Evolutionary conservation across 2,888 invertebrate species (phyloP), one percentile per base, ranked within the genome.

Genomic region (Euzophera pinguis): DNA sequence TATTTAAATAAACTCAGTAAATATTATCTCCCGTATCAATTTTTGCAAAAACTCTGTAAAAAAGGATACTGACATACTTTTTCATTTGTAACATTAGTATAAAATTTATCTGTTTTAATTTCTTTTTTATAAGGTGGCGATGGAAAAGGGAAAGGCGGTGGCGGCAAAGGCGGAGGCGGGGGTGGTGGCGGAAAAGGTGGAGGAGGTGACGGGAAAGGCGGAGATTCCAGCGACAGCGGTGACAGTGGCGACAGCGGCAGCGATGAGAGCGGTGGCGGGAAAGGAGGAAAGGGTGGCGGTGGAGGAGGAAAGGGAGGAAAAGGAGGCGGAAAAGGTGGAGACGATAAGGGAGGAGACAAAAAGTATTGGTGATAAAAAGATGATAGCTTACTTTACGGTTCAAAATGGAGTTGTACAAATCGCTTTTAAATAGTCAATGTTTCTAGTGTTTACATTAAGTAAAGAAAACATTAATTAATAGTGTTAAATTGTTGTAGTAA

Each of bases 291-390:
- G 3, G 50, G 57, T n/a, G 55, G 57, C 29, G 57, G 56, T 7
- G 54, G 53, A 6, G 52, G 54, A 8, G 50, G 50, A 13, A 50
- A 53, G 3, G 53, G 50, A 27, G 58, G 55, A 49, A 52, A 56
- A 34, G n/a, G n/a, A 3, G 50, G 38, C 12, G 12, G 12, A 32
- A 14, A 34, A 32, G 34, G 34, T 34, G 34, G 32, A 34, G n/a
- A 35, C n/a, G 35, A n/a, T n/a, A n/a, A 54, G 50, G 52, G 56
- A 37, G n/a, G n/a, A 6, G 39, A 8, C 22, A 9, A 9, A 3
- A 32, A 47, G n/a, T 12, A 32, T 29, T 47, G 42, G 22, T 42
- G n/a, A 27, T n/a, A 42, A 22, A 27, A 42, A 12, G 8, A 43
- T n/a, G 13, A 29, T 29, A 29, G 29, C 29, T 3, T 43, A 29